Conservation (phyloP, 2,888 invertebrate genomes). For the Macrophya annulata region DNA sequence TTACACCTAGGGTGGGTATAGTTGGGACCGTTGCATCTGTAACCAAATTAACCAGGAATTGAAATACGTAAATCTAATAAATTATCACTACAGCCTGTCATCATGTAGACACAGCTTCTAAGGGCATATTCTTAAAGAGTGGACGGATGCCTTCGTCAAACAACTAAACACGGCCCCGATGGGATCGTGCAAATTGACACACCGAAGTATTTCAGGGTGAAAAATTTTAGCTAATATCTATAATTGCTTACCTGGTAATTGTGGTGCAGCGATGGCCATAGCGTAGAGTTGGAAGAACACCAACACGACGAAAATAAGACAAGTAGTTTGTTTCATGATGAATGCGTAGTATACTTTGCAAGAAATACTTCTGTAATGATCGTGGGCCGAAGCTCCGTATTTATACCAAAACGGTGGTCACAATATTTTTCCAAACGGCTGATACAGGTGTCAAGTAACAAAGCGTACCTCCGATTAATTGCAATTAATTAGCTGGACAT, state of each 20-base stretch:
- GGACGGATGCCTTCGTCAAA: not conserved
- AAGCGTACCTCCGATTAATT: too few relatives aligned
- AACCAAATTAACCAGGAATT: not conserved
- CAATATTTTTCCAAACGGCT: too few relatives aligned
- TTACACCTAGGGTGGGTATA: too few relatives aligned
- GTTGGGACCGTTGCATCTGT: too few relatives aligned
- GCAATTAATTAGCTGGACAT: too few relatives aligned
- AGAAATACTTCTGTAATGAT: too few relatives aligned
- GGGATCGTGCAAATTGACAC: not conserved
- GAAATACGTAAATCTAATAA: not conserved
- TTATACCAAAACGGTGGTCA: too few relatives aligned
- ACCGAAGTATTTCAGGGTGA: not conserved
- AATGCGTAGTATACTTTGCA: too few relatives aligned
- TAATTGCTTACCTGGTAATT: not conserved
- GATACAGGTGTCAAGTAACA: too few relatives aligned
- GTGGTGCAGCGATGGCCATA: not conserved
- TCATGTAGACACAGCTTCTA: not conserved
- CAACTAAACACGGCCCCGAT: not conserved
- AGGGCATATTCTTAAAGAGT: not conserved
- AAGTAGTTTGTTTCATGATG: too few relatives aligned
- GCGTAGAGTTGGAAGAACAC: not conserved
- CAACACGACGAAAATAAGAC: not conserved
- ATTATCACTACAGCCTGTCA: not conserved
- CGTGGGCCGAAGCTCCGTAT: too few relatives aligned
- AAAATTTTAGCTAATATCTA: not conserved